Conservation (phyloP, 2,113 vertebrate species). For the Nerophis lumbriciformis region DNA sequence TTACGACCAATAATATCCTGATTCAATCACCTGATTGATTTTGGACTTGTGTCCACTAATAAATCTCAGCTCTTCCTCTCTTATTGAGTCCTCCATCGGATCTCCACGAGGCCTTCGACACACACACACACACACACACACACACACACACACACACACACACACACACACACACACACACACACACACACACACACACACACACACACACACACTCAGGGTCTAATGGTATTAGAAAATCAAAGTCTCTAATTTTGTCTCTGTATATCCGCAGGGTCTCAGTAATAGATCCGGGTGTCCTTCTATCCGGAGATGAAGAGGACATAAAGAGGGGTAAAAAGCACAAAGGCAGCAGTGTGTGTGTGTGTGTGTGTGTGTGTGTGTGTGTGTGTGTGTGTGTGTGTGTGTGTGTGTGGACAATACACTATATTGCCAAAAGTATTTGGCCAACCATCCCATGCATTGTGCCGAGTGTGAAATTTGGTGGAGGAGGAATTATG, state of each 20-base stretch:
- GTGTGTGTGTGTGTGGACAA: no score
- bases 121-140: conserved; percentile 10
- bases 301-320: conserved; percentile 52
- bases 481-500: no score
- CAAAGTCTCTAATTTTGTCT: conserved; percentile 84
- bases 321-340: conserved; percentile 32
- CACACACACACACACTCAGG: conserved; percentile 32
- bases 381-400: conserved; percentile 10
- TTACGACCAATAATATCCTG: conserved; percentile 77
- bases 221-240: conserved; percentile 94
- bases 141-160: neutral
- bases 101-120: conserved; percentile 42
- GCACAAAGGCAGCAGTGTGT: neutral
- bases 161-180: conserved; percentile 23
- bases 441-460: no score
- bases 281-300: conserved; percentile 66
- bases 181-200: conserved; percentile 17
- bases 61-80: conserved; percentile 87
- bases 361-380: conserved; percentile 34
- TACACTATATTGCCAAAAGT: no score
- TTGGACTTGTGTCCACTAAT: conserved; percentile 92
- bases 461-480: no score
- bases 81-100: conserved; percentile 85
- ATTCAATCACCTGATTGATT: conserved; percentile 99
- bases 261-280: conserved; percentile 72